Evolutionary conservation across 2,888 invertebrate genomes (phyloP), one percentile per base, ranked within the genome.

Genomic region (Phyllotreta striolata): DNA sequence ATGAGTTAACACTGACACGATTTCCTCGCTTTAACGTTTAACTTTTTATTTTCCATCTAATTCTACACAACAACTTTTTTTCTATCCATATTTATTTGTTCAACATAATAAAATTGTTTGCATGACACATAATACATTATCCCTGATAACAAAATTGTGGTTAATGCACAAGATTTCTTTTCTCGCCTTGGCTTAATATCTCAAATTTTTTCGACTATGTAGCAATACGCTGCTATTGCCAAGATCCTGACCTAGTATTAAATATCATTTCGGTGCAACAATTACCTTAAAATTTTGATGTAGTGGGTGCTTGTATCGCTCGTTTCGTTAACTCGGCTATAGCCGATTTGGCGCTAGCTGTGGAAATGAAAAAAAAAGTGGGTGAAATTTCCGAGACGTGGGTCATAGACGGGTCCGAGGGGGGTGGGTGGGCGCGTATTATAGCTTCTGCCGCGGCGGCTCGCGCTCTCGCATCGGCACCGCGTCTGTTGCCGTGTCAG

Each of bases 401-500:
- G 13, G 13, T 38, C 1, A 9, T n/a, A 14, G 10, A 24, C 6
- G 54, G 24, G 38, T 24, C 24, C 14, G 54, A 54, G 52, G 43
- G 34, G 63, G 57, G 63, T 63, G 52, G 52, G 34, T 57, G 41
- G 41, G 13, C 54, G 54, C 44, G 51, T 43, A 56, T 55, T 52
- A 46, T 24, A 24, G 57, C 8, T 47, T 58, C 39, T 38, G 49
- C 58, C 55, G 60, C 49, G 47, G 62, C 52, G 61, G 54, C 49
- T 66, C 63, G 51, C 62, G 64, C 64, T 64, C 24, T 24, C 24
- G 24, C 24, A 24, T 24, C 24, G 24, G 62, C 60, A 64, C 63
- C 61, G 56, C 72, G 70, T 72, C 70, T 72, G 74, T 74, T 74
- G 74, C 76, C 73, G 77, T 77, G 79, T 79, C 79, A 78, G 77